A percentile compares a stretch with the other conserved stretches of the same genome.
Conservation (phyloP, 2,888 invertebrate genomes). For the Dynastes hyllus region DNA sequence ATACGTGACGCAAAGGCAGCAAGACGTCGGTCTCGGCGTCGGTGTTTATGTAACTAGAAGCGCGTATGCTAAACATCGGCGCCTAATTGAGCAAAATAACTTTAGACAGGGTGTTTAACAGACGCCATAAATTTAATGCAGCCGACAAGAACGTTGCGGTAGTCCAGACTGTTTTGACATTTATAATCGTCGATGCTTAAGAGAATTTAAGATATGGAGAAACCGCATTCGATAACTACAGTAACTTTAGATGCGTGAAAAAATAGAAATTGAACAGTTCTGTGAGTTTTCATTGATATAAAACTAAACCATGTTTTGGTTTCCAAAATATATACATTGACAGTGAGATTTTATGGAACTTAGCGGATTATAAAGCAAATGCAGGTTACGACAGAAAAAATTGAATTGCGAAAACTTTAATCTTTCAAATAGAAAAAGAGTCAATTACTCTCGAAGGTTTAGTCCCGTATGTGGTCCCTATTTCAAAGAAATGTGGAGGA, state of each 20-base stretch:
- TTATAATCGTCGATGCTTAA: conserved; percentile 14
- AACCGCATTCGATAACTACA: neutral
- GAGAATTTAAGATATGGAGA: conserved; percentile 15
- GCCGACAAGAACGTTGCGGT: conserved; percentile 23
- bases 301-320: too few relatives aligned
- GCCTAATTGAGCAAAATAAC: conserved; percentile 48
- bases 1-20: conserved; percentile 6
- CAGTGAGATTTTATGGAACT: too few relatives aligned
- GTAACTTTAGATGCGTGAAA: neutral
- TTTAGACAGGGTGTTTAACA: conserved; percentile 33
- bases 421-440: too few relatives aligned
- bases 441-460: too few relatives aligned
- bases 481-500: too few relatives aligned
- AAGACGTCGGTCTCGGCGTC: conserved; percentile 5
- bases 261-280: neutral
- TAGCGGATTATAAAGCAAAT: too few relatives aligned
- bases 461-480: too few relatives aligned
- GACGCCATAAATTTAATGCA: conserved; percentile 39
- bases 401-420: too few relatives aligned
- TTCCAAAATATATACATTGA: too few relatives aligned
- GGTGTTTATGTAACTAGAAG: conserved; percentile 21
- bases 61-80: conserved; percentile 35
- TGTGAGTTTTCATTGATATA: neutral
- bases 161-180: conserved; percentile 33
- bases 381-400: too few relatives aligned